Base-by-base conservation (phyloP, 1,140 invertebrate species). In the Anastrepha obliqua region DNA sequence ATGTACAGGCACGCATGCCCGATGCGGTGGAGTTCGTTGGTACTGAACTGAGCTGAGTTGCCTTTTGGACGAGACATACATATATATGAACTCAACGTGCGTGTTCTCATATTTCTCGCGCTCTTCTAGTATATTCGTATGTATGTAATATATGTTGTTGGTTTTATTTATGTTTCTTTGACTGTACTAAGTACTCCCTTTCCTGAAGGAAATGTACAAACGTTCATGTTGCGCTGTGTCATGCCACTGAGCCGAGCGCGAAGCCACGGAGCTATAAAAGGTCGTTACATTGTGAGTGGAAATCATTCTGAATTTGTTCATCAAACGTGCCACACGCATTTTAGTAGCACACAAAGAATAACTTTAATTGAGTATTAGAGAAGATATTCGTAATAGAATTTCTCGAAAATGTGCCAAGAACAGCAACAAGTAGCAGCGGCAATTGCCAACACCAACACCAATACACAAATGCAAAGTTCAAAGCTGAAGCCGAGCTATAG, bases 401-500 rank as follows among this genome's bases (percentile, higher is more conserved):
- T 90, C 87, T 89, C 86, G 78, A 88, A 90, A 91, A 93, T 93
- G 92, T 93, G 92, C 90, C 91, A 92, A 91, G 91, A 92, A 91
- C 58, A 86, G 29, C 78, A 87, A 86, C 65, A 86, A 86, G 9
- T 85, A 11, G n/a, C 29, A 20, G 89, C 90, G 70, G 88, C 87
- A 70, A 89, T 86, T 15, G 51, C 70, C 78, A 89, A 88, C 88
- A 89, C 62, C 89, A 91, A 88, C 89, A 29, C 39, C 5, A 91
- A 91, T 89, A n/a, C 2, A 15, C 44, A 78, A 78, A 51, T 51
- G n/a, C 70, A 78, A 51, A 20, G 44, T 47, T 51, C 15, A 15
- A 92, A 92, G 88, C 91, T 91, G 90, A 92, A 93, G 89, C 88
- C 89, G 86, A 92, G 88, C 91, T 94, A 94, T 91, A 95, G 94